These are phyloP conservation scores for Koerneria pararmatus DNA, from an alignment of 2,888 invertebrate genomes.

Conservation along the genomic window DNA sequence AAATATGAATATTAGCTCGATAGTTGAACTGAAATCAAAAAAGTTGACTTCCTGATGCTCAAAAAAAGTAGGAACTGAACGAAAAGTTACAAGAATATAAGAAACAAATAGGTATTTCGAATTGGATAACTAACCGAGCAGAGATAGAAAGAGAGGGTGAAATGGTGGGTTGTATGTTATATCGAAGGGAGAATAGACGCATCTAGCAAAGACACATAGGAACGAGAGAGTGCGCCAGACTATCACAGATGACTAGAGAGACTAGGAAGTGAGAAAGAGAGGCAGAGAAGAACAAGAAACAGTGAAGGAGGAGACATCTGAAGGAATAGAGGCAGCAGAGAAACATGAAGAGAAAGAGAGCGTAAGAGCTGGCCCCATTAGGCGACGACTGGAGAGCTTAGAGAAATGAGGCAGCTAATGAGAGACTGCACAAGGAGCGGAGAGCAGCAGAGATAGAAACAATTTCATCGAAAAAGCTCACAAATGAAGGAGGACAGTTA, in stretches of 20 bases:
- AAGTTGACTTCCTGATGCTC: no score
- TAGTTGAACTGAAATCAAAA: no score
- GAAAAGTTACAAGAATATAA: no score
- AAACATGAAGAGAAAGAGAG: constrained; percentile 24
- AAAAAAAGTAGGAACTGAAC: no score
- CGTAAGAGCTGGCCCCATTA: no score
- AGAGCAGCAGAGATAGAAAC: constrained; percentile 14
- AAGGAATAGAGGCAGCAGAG: not conserved
- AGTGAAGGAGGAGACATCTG: not conserved
- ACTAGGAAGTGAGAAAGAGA: not conserved
- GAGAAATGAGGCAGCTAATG: no score
- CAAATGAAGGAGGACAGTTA: constrained; percentile 12
- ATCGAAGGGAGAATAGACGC: no score
- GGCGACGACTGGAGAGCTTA: no score
- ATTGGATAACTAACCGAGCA: not conserved
- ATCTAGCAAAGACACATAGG: no score
- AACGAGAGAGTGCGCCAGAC: constrained; percentile 6
- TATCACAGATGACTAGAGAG: not conserved
- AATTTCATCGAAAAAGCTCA: not conserved
- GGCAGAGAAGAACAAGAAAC: not conserved
- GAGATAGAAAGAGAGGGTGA: constrained; percentile 13
- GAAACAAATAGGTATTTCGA: not conserved
- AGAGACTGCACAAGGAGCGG: no score
- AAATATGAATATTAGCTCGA: no score
- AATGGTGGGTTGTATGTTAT: no score